Evolutionary conservation across 2,113 vertebrate genomes (phyloP), one percentile per base, ranked within the genome.

Genomic region (Crotalus horridus): DNA sequence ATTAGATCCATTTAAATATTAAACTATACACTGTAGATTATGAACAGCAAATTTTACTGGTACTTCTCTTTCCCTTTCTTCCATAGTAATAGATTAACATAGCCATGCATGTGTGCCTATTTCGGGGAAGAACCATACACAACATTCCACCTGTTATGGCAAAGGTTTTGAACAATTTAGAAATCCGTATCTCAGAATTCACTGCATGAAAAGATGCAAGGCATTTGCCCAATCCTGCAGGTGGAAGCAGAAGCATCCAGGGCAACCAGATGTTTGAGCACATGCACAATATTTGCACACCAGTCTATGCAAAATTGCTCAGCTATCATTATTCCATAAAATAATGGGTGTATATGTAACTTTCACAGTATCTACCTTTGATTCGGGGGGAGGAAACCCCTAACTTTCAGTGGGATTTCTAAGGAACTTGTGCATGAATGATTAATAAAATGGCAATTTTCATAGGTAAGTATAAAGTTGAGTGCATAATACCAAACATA

Each of bases 381-480:
- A 97, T 90, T 97, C 91, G 0, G 91, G 97, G 0, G 92, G 96
- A 96, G 12, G 12, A 96, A 97, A 88, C 58, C 93, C 93, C 95
- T 94, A 96, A 94, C 93, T 87, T 92, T 93, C 94, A 95, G 95
- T 88, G 17, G 29, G 95, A 96, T 97, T 97, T 89, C 90, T 96
- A 97, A 96, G 96, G 95, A 98, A 97, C 88, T 95, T 96, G 96
- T 97, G 97, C 96, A 96, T 97, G 96, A 97, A 97, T 97, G 95
- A 96, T 97, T 97, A 97, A 98, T 96, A 98, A 98, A 98, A 98
- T 98, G 97, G 98, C 97, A 97, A 98, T 97, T 97, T 97, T 96
- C 97, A 97, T 95, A 97, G 97, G 54, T 95, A 97, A 97, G 97
- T 97, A 96, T 97, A 97, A 97, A 97, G 97, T 94, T 97, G 96